Conservation (phyloP, 2,113 vertebrate genomes). For the Phyllostomus discolor region DNA sequence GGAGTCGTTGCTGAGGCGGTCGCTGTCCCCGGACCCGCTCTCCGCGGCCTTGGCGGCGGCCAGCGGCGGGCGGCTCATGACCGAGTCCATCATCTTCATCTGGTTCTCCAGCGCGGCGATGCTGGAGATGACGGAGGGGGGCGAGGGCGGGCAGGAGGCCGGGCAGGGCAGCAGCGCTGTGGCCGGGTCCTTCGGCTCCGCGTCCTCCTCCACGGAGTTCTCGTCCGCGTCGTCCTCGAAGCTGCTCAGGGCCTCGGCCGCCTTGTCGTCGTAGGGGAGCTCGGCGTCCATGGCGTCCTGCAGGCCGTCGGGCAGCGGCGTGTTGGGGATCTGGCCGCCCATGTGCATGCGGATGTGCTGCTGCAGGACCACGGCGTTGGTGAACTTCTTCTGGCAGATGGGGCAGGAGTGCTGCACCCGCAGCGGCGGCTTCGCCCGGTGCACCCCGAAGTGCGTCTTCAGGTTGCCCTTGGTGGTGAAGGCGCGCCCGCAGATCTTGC, state of each 20-base stretch:
- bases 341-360: constrained; percentile 99
- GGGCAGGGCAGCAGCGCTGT: constrained; percentile 86
- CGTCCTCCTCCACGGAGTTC: constrained; percentile 95
- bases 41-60: constrained; percentile 86
- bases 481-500: constrained; percentile 98
- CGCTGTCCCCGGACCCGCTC: constrained; percentile 91
- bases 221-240: constrained; percentile 95
- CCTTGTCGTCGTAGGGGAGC: constrained; percentile 92
- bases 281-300: constrained; percentile 93
- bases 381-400: constrained; percentile 99
- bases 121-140: constrained; percentile 96
- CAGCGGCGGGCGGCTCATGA: constrained; percentile 88
- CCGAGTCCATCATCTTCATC: constrained; percentile 98
- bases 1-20: constrained; percentile 92
- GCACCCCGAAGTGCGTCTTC: constrained; percentile 99
- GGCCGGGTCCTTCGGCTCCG: constrained; percentile 85
- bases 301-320: constrained; percentile 91
- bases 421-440: constrained; percentile 97
- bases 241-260: constrained; percentile 89
- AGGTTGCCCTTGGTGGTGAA: constrained; percentile 99
- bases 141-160: constrained; percentile 88
- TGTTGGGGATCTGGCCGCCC: constrained; percentile 98
- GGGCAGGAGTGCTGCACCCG: constrained; percentile 98
- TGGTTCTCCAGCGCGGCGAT: constrained; percentile 98
- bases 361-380: constrained; percentile 96